Evolutionary conservation across 1,140 invertebrate species (phyloP).

Genomic region (Plectrocnemia conspersa): DNA sequence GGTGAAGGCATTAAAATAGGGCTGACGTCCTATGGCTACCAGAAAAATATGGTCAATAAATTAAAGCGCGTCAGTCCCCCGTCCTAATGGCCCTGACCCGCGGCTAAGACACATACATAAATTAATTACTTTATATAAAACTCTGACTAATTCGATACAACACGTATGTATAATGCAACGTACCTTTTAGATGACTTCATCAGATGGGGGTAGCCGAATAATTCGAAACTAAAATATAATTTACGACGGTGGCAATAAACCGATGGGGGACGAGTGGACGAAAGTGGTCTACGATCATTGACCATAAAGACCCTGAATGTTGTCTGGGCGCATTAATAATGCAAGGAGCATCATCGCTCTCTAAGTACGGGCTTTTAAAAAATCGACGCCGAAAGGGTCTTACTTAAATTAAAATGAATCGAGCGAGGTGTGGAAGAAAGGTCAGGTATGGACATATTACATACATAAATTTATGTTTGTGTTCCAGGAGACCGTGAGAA

Average conservation of each 20-base stretch:
- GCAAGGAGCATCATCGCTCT: too few species aligned
- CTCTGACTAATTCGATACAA: conserved; percentile 35
- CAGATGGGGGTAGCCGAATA: conserved; percentile 6
- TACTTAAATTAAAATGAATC: too few species aligned
- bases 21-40: conserved; percentile 8
- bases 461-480: too few species aligned
- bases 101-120: conserved; percentile 30
- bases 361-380: too few species aligned
- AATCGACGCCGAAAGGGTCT: too few species aligned
- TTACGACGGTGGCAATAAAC: conserved; percentile 11
- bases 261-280: conserved; percentile 5
- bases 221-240: conserved; percentile 18
- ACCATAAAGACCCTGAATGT: too few species aligned
- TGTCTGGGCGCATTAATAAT: too few species aligned
- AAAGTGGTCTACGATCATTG: conserved; percentile 4
- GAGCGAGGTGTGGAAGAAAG: too few species aligned
- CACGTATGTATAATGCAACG: conserved; percentile 30
- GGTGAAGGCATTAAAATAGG: conserved; percentile 8
- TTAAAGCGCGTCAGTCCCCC: conserved; percentile 29
- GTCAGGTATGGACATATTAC: too few species aligned
- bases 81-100: conserved; percentile 23
- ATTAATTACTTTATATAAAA: conserved; percentile 36
- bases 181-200: conserved; percentile 23
- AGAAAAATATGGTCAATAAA: conserved; percentile 27
- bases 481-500: too few species aligned